Evolutionary conservation across 1,140 invertebrate genomes (phyloP).

Genomic region (Zaprionus nigranus): DNA sequence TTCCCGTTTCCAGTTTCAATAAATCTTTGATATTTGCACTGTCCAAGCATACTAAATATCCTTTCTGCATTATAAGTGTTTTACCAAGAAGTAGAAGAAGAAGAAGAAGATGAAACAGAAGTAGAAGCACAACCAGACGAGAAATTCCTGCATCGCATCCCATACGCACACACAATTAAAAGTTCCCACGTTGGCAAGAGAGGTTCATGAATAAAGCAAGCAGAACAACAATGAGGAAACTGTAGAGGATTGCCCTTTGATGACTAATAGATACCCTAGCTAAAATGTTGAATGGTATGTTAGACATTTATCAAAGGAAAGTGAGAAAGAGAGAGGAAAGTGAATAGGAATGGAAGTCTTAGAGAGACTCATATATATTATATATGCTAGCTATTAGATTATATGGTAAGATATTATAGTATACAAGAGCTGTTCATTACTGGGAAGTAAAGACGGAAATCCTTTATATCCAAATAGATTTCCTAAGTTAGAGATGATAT

Average conservation of each 20-base stretch:
- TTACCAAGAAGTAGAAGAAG: constrained; percentile 21
- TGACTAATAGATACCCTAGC: constrained; percentile 14
- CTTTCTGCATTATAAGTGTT: constrained; percentile 69
- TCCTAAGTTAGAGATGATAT: too few species aligned
- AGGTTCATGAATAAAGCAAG: constrained; percentile 73
- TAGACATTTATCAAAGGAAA: not conserved
- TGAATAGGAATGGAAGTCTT: too few species aligned
- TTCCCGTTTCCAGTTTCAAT: constrained; percentile 38
- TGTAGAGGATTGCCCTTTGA: too few species aligned
- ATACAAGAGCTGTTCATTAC: too few species aligned
- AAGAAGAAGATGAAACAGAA: not conserved
- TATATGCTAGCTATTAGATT: too few species aligned
- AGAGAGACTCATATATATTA: too few species aligned
- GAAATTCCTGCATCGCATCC: constrained; percentile 63
- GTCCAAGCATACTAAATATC: constrained; percentile 73
- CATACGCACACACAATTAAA: constrained; percentile 69
- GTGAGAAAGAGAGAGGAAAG: not conserved
- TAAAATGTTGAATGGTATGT: not conserved
- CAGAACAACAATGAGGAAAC: constrained; percentile 2
- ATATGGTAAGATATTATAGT: too few species aligned
- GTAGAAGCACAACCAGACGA: constrained; percentile 13
- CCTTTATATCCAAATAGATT: too few species aligned
- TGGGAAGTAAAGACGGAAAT: too few species aligned
- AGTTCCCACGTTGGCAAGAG: constrained; percentile 66
- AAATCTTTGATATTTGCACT: constrained; percentile 78